Base-by-base conservation (phyloP, 2,113 vertebrate genomes). In the Anser brachyrhynchus region DNA sequence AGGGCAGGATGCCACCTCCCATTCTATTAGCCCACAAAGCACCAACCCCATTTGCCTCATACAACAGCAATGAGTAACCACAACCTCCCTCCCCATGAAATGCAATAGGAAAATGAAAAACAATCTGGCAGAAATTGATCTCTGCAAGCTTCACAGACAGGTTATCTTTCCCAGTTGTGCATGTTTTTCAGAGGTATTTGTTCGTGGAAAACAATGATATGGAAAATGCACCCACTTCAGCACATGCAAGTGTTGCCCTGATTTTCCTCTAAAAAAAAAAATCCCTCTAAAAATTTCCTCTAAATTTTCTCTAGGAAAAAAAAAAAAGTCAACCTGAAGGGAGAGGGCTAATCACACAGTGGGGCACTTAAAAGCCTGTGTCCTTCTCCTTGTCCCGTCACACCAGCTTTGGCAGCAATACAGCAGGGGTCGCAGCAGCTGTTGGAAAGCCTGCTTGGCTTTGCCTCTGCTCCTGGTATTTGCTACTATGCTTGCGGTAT, bases 401-500 rank as follows among this genome's bases (percentile, higher is more conserved):
- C 91, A 55, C 1, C 2, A 19, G 54, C 49, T 84, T 31, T 92
- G 67, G 70, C 73, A 92, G 37, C 33, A 77, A 66, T 46, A 67
- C 78, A 93, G 87, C 87, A 88, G 89, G 66, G 67, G 85, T 95
- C 58, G 4, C 90, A 81, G 92, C 69, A 67, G 94, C 89, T 86
- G 58, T 51, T 88, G 94, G 75, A 86, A 55, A 95, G 83, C 62
- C 69, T 87, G 55, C 73, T 67, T 4, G 1, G 81, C 52, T 82
- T 67, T 75, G 67, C 76, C 70, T 84, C 74, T 41, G 28, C 54
- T 77, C 86, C 91, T 84, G 71, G 41, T 49, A 33, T 70, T 71
- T 89, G 49, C 80, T 87, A 5, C 90, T 87, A 17, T 29, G 84
- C 17, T 70, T 46, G 59, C 82, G 79, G 57, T 37, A 94, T 70